A percentile compares a stretch with the other conserved stretches of the same genome.
These are phyloP conservation scores for Lochmaea crataegi DNA, from an alignment of 2,888 invertebrate genomes.

Conservation along the genomic window DNA sequence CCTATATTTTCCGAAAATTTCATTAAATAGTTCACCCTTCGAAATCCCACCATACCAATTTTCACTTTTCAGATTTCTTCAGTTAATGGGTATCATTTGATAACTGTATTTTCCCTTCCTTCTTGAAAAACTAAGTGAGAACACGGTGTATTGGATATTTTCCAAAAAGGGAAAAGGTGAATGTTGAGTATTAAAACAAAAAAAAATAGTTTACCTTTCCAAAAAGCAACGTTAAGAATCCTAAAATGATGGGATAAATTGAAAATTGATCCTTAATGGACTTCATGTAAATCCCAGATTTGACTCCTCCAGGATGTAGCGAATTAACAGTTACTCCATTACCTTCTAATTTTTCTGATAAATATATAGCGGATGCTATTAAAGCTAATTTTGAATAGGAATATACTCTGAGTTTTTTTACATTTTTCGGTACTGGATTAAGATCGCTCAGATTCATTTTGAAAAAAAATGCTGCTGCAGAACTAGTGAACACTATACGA, in stretches of 20 bases:
- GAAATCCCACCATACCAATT: too few relatives aligned
- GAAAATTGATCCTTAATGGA: slow-evolving; percentile 33
- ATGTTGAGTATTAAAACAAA: background rate
- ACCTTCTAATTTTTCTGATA: slow-evolving; percentile 49
- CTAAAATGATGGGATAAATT: slow-evolving; percentile 33
- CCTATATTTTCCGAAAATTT: too few relatives aligned
- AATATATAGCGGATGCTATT: slow-evolving; percentile 51
- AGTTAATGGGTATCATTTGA: too few relatives aligned
- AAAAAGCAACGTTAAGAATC: slow-evolving; percentile 24
- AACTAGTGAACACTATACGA: slow-evolving; percentile 55
- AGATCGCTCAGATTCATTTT: slow-evolving; percentile 47
- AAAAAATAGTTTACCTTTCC: slow-evolving; percentile 30
- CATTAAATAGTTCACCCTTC: too few relatives aligned
- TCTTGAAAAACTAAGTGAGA: too few relatives aligned
- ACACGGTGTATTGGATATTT: too few relatives aligned
- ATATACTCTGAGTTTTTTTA: slow-evolving; percentile 42
- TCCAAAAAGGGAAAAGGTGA: background rate
- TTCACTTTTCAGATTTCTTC: too few relatives aligned
- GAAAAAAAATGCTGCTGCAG: slow-evolving; percentile 44
- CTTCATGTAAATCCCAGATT: slow-evolving; percentile 43
- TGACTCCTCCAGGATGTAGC: slow-evolving; percentile 54
- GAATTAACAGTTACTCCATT: slow-evolving; percentile 51
- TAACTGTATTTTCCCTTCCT: too few relatives aligned
- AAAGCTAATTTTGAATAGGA: slow-evolving; percentile 53
- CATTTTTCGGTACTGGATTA: slow-evolving; percentile 38